Percentiles rank a stretch among this genome's conserved stretches.
phyloP scores from a whole-genome alignment of 2,888 invertebrate genomes.

The Drosophila mettleri region DNA sequence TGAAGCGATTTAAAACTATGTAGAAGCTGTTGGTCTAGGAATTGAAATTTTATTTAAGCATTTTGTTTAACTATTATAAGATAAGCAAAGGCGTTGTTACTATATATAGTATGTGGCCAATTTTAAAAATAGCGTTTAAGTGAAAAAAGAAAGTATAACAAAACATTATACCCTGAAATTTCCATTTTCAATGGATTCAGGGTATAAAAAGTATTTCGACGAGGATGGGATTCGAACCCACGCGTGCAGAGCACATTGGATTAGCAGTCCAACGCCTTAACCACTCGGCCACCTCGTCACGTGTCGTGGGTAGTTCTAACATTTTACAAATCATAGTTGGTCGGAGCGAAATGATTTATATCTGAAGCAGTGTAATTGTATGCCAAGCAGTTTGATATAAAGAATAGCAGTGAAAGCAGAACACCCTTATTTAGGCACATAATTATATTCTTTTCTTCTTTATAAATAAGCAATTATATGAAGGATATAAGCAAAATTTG shows the following conservation, averaged over 20 bases:
- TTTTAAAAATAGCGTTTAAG: neutral
- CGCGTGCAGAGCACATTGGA: slow-evolving; percentile 95
- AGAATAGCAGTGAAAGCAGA: neutral
- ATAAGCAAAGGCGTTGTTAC: neutral
- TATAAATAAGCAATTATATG: neutral
- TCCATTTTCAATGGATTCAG: too few species aligned
- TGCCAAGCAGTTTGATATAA: slow-evolving; percentile 3
- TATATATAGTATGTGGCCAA: neutral
- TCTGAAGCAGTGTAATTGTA: slow-evolving; percentile 1
- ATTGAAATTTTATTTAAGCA: neutral
- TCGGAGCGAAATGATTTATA: neutral
- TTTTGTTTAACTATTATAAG: neutral
- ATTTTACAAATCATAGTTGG: slow-evolving; percentile 1
- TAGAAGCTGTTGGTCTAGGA: neutral
- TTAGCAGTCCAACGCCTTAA: slow-evolving; percentile 95
- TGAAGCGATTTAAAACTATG: slow-evolving; percentile 27
- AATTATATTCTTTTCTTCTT: neutral
- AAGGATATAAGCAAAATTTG: neutral
- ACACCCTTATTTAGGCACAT: rapidly evolving
- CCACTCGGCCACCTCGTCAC: slow-evolving; percentile 95
- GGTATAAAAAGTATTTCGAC: slow-evolving; percentile 86
- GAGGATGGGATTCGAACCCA: slow-evolving; percentile 95
- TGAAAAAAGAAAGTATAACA: slow-evolving; percentile 19
- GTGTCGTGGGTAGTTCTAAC: slow-evolving; percentile 87
- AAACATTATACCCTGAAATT: too few species aligned